Base-by-base conservation (phyloP, 2,113 vertebrate genomes). In the Nesoenas mayeri region DNA sequence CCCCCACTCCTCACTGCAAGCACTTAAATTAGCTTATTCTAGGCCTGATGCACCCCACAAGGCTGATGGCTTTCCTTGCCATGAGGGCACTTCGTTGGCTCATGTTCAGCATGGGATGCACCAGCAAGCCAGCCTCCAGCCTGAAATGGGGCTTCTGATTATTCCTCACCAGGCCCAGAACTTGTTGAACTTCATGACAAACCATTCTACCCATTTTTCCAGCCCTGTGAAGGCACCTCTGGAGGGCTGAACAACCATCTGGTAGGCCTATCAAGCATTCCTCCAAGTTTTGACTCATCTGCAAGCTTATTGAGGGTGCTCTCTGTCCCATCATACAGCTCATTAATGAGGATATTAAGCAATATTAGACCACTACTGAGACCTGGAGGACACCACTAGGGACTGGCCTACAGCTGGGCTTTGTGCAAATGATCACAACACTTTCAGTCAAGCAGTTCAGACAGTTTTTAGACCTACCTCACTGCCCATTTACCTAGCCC, bases 301-400 rank as follows among this genome's bases (percentile, higher is more conserved):
- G 4, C 17, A 87, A 62, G 11, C 15, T 89, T 84, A 6, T 14
- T 51, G 24, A 80, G 18, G 12, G 6, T 53, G 32, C 1, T 53
- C 14, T 78, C 48, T 71, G 32, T n/a, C 48, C 58, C 67, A 80
- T 44, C 26, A 67, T 78, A 16, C 15, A 83, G 2, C 6, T 73
- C n/a, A 54, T 53, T 65, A 70, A 47, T 29, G 20, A 87, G 12
- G 28, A 26, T 36, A 36, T 36, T 51, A 57, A 57, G 13, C 47
- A 75, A 57, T 19, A n/a, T 57, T 57, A 66, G 21, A 72, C 6
- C 21, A 66, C 4, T 66, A 71, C 15, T 21, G 5, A 44, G 15
- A 4, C 44, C 36, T 19, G 53, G 56, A 51, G 25, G 31, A 34
- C 17, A 53, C 0, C 0, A 1, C 7, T 56, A 54, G 10, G 31